Evolutionary conservation across 1,140 invertebrate species (phyloP), one percentile per base, ranked within the genome.

Genomic region (Polypedilum vanderplanki): DNA sequence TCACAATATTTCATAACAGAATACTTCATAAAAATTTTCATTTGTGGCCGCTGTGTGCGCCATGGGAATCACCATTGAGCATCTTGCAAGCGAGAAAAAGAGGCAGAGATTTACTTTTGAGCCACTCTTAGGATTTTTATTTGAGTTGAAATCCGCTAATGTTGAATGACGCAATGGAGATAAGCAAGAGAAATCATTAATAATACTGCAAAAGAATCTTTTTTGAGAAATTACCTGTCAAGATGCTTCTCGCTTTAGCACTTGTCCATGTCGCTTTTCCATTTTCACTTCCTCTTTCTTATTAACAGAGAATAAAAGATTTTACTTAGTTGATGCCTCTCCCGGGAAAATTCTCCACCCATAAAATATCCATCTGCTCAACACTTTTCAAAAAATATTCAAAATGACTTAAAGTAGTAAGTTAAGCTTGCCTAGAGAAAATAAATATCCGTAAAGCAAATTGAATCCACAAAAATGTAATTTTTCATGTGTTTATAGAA

Each of bases 221-320:
- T 57, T 57, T 70, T 70, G 65, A 70, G 20, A 70, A 70, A 70
- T 70, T 70, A 70, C 65, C 65, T 70, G 65, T 70, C 65, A 70
- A 70, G 65, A 7, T n/a, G 17, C 20, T 20, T 22, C 18, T 7
- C 65, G 7, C 7, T 57, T 57, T n/a, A 46, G 2, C 41, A 46
- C 15, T 46, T 4, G 9, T 46, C 41, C 41, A 12, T 46, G 9
- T 9, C 8, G 41, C 9, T 46, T 15, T n/a, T 15, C 15, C 41
- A 46, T 46, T 46, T 46, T 33, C 15, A 46, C 41, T 46, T 46
- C 12, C n/a, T 57, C 3, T 57, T n/a, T n/a, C 46, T 33, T 33
- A n/a, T 5, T 33, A 33, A 33, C 2, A 33, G 5, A 33, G 24
- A 33, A 33, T 3, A 5, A 33, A 33, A 33, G 24, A 33, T 33